Evolutionary conservation across 2,797 vertebrate genomes (phyloP).

Genomic region (Allobates femoralis): DNA sequence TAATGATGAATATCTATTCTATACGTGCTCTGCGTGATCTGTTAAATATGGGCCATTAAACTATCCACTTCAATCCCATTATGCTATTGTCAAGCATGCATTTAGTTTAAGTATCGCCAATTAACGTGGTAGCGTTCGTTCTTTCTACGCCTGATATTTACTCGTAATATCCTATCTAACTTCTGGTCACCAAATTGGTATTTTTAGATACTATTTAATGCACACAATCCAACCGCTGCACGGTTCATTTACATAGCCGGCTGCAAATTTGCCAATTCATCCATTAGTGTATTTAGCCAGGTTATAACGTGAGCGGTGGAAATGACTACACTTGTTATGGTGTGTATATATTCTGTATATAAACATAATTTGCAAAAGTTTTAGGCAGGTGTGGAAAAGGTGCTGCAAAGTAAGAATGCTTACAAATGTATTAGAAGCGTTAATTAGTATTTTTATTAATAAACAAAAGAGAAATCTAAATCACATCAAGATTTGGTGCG

Average conservation of each 20-base stretch:
- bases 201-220: neutral
- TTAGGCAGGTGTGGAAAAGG: no score
- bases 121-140: neutral
- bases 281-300: no score
- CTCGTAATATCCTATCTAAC: neutral
- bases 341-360: no score
- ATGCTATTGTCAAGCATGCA: slow-evolving; percentile 6
- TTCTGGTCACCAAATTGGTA: neutral
- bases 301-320: no score
- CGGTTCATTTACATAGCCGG: neutral
- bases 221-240: neutral
- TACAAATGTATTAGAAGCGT: no score
- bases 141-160: neutral
- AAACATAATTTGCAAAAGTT: no score
- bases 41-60: slow-evolving; percentile 53
- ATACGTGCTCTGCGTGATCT: slow-evolving; percentile 47
- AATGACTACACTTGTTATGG: no score
- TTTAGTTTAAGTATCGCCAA: slow-evolving; percentile 36
- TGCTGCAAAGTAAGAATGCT: no score
- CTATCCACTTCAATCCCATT: slow-evolving; percentile 39
- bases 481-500: no score
- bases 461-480: no score
- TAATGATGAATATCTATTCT: slow-evolving; percentile 50
- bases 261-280: no score
- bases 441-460: no score